phyloP scores from a whole-genome alignment of 1,140 invertebrate genomes.

The Helicoverpa zea region DNA sequence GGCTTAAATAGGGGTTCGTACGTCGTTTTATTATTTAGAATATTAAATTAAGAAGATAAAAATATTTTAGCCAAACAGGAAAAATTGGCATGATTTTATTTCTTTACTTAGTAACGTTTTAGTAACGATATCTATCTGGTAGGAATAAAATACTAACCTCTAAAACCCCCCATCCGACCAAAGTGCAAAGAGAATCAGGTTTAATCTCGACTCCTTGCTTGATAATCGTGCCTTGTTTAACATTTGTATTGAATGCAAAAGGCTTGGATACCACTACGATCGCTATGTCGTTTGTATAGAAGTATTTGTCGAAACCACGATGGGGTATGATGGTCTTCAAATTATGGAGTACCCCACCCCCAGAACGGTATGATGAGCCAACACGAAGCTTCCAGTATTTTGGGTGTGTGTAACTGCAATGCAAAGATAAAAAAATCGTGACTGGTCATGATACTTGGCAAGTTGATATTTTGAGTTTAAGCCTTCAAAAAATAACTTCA shows the following conservation, averaged over 20 bases:
- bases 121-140: no score
- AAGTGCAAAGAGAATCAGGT: conserved; percentile 65
- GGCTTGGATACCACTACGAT: conserved; percentile 67
- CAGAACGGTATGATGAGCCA: conserved; percentile 71
- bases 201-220: conserved; percentile 66
- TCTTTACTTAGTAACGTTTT: no score
- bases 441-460: no score
- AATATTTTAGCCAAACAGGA: no score
- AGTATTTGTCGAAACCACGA: conserved; percentile 71
- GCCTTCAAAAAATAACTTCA: no score
- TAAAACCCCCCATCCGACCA: conserved; percentile 77
- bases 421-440: neutral
- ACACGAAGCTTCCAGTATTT: conserved; percentile 77
- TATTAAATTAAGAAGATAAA: no score
- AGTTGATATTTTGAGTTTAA: no score
- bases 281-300: conserved; percentile 77
- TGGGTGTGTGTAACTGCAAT: conserved; percentile 71
- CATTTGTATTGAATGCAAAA: conserved; percentile 65
- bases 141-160: conserved; percentile 60
- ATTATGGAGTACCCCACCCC: conserved; percentile 70
- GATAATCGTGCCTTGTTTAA: conserved; percentile 75
- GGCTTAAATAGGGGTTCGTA: no score
- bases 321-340: conserved; percentile 74
- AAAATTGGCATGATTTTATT: no score
- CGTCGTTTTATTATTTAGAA: no score